Evolutionary conservation across 2,797 vertebrate species (phyloP), one percentile per base, ranked within the genome.

Genomic region (Distichodus sexfasciatus): DNA sequence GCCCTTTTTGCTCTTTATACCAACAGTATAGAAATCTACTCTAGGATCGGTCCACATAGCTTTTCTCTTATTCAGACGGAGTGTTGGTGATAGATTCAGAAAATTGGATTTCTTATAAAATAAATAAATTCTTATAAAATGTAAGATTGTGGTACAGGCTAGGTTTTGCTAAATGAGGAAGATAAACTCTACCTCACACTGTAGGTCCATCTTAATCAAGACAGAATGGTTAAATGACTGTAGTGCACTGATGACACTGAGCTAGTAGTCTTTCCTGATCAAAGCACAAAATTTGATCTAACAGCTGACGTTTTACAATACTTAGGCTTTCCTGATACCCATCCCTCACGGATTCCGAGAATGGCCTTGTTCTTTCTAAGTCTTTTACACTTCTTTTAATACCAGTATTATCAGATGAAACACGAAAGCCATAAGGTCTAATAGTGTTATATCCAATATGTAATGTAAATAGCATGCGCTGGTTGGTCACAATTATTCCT

Each of bases 181-280:
- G 69, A 79, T 81, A 68, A 71, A 82, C 78, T 84, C 82, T 87
- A 84, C 83, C 87, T 88, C 83, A 63, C 72, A 31, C 73, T 78
- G 71, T 66, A 76, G 76, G 55, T 63, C 74, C 81, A 51, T 50
- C 36, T 54, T 23, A 24, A 46, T 17, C 69, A 77, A 75, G 46
- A 50, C 68, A 17, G 17, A 50, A 71, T 10, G 33, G 43, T 62
- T 62, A 17, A n/a, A 35, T 15, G 15, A 66, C 44, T 35, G 29
- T 72, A 64, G 28, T 77, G 71, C 53, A 69, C 47, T 72, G 38
- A 28, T 19, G 14, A 79, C 70, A 72, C 73, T 80, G 60, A 62
- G 29, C 70, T 28, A 33, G 43, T 21, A 19, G 46, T 51, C 69
- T 69, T 79, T 57, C 65, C 2, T 61, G 46, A 79, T 51, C 53